Percentiles rank a stretch among this genome's conserved stretches.
phyloP scores from a whole-genome alignment of 2,113 vertebrate genomes.

The Rhizomys pruinosus region DNA sequence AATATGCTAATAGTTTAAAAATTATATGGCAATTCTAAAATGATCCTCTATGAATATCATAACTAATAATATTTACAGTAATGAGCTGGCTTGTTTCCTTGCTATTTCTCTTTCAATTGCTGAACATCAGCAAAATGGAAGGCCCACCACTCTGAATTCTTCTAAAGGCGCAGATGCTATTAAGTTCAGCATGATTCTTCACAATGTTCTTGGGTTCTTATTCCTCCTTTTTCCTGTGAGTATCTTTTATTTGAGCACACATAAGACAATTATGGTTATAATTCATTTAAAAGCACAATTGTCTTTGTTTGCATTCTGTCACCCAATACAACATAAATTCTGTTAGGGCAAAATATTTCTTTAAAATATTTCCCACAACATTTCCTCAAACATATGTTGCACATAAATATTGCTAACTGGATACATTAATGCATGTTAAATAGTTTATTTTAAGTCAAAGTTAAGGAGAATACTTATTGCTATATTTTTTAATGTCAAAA shows the following conservation, averaged over 20 bases:
- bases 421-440: neutral
- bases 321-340: neutral
- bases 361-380: neutral
- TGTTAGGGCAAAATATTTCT: neutral
- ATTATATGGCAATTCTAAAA: slow-evolving; percentile 45
- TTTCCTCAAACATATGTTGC: neutral
- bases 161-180: fast-evolving
- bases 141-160: neutral
- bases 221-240: too few species aligned
- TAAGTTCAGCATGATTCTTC: neutral
- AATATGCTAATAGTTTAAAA: neutral
- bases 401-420: slow-evolving; percentile 21
- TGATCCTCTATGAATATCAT: neutral
- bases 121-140: neutral
- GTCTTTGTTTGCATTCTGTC: neutral
- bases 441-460: slow-evolving; percentile 16
- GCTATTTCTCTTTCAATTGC: neutral
- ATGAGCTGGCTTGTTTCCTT: neutral
- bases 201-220: neutral
- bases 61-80: neutral
- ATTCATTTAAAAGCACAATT: too few species aligned
- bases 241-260: too few species aligned
- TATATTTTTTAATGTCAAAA: neutral
- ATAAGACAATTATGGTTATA: too few species aligned
- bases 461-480: neutral